Conservation (phyloP, 2,797 vertebrate species). For the Hoplostethus mediterraneus region DNA sequence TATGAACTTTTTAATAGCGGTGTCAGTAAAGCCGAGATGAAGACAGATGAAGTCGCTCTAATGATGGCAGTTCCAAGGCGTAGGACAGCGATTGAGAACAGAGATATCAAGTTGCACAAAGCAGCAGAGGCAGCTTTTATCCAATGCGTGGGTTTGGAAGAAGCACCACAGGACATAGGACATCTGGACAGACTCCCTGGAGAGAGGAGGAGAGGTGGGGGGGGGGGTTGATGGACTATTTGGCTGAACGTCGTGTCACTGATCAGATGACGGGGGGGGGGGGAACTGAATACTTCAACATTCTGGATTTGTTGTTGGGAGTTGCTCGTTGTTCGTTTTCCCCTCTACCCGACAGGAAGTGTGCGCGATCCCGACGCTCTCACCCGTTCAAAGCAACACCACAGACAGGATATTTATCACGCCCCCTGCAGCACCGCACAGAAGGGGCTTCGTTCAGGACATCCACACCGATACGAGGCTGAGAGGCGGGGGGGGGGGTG, state of each 20-base stretch:
- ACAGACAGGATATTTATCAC: not conserved
- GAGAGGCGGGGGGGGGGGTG: not conserved
- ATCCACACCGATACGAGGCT: not conserved
- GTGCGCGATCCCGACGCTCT: conserved; percentile 30
- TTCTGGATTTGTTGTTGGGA: conserved; percentile 33
- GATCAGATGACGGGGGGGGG: conserved; percentile 45
- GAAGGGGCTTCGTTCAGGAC: conserved; percentile 7
- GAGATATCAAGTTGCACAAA: conserved; percentile 45
- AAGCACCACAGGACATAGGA: conserved; percentile 36
- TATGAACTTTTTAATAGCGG: not conserved
- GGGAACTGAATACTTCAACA: conserved; percentile 32
- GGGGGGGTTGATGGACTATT: not conserved
- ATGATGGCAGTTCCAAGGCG: not conserved
- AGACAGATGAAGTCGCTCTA: not conserved
- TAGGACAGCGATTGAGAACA: not conserved
- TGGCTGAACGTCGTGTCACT: conserved; percentile 53
- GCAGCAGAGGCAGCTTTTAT: conserved; percentile 29
- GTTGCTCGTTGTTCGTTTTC: conserved; percentile 22
- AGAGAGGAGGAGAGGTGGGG: conserved; percentile 6
- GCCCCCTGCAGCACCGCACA: not conserved
- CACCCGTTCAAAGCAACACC: conserved; percentile 14
- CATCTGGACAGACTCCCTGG: conserved; percentile 50
- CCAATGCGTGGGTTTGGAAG: conserved; percentile 28
- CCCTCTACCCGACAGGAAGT: conserved; percentile 39
- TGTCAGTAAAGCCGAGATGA: not conserved